Base-by-base conservation (phyloP, 2,113 vertebrate genomes). In the Myiozetetes cayanensis region DNA sequence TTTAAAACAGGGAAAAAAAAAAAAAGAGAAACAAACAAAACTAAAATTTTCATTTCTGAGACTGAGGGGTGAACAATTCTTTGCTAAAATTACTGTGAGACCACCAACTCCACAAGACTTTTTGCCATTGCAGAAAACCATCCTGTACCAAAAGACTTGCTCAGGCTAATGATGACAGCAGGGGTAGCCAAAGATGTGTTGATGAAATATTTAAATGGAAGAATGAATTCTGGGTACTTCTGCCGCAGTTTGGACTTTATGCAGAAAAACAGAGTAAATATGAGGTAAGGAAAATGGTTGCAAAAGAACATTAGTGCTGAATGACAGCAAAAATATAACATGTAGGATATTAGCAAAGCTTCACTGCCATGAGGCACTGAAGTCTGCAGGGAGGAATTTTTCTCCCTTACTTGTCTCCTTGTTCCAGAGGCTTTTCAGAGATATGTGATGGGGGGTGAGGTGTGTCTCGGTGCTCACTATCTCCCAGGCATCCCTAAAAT, bases 331-430 rank as follows among this genome's bases (percentile, higher is more conserved):
- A 78, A 87, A 84, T 17, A 35, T 70, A 86, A 44, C 2, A 12
- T 0, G 0, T 5, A 58, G 30, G 17, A 46, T 22, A 33, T 2
- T 2, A 61, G 59, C 77, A 37, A 59, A 84, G n/a, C 16, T 35
- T 50, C n/a, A 1, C 22, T 18, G 47, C 30, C 16, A 16, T 1
- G 28, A 53, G 22, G 46, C 47, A 22, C 24, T 28, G 23, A 65
- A 53, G 46, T 5, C 19, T 56, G 23, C 50, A 28, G 70, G 41
- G 41, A 85, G 10, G 10, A 77, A 18, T 50, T 75, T 81, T 75
- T 19, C 70, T 68, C 47, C 52, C 8, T 33, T 16, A 31, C 8
- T 37, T 55, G 65, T 3, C 50, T 55, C 6, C 46, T 22, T 43
- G 33, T 77, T 11, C 75, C 41, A 77, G 49, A 59, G 16, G 33